Conservation (phyloP, 2,888 invertebrate genomes). For the Metallyticus violacea region DNA sequence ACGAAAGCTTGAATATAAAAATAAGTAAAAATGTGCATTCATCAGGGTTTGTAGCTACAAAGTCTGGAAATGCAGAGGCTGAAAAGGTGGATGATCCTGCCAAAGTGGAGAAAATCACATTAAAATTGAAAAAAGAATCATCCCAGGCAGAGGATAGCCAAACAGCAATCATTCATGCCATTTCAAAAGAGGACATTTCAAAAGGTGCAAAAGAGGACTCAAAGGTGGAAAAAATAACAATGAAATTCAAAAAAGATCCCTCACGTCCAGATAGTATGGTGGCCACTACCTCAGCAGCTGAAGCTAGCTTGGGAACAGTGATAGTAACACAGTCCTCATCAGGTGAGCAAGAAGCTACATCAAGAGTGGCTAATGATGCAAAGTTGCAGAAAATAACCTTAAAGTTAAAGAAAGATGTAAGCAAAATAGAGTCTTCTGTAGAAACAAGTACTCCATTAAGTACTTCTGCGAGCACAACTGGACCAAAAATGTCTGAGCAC, state of each 20-base stretch:
- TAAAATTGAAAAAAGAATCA: not conserved
- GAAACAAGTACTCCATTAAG: not conserved
- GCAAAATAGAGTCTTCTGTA: not conserved
- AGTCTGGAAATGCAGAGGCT: not conserved
- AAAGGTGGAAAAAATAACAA: slow-evolving; percentile 27
- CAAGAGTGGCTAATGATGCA: not conserved
- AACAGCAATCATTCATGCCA: not conserved
- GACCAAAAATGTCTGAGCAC: not conserved
- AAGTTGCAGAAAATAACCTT: slow-evolving; percentile 18
- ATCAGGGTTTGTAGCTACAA: not conserved
- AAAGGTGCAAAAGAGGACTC: not conserved
- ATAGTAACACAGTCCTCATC: not conserved
- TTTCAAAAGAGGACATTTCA: not conserved
- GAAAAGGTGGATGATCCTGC: not conserved
- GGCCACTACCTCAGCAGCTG: not conserved
- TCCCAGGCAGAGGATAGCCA: not conserved
- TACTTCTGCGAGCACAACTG: not conserved
- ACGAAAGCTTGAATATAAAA: not conserved
- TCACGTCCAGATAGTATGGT: not conserved
- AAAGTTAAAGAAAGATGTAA: slow-evolving; percentile 26
- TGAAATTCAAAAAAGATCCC: slow-evolving; percentile 27
- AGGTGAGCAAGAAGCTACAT: not conserved
- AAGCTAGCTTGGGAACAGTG: not conserved
- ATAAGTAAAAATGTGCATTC: not conserved
- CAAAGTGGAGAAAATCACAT: not conserved